These are phyloP conservation scores for Zenarchopterus dispar DNA, from an alignment of 2,797 vertebrate species.

Conservation along the genomic window DNA sequence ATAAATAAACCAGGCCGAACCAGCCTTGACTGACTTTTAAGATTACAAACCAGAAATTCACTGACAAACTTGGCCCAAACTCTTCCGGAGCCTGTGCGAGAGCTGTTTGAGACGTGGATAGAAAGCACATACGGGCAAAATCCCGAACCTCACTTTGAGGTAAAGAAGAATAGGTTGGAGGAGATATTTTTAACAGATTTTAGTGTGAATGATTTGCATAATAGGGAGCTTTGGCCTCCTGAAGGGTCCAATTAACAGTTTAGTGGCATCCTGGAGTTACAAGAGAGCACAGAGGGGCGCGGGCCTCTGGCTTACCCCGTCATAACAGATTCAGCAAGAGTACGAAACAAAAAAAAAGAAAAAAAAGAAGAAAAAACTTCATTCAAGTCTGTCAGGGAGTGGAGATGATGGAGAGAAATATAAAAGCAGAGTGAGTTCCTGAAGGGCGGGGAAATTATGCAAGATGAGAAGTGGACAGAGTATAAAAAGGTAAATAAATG, in stretches of 20 bases:
- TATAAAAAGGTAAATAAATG: neutral
- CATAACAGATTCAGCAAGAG: conserved; percentile 43
- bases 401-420: neutral
- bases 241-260: conserved; percentile 69
- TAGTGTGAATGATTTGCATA: conserved; percentile 30
- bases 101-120: neutral
- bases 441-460: neutral
- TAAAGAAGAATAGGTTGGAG: conserved; percentile 4
- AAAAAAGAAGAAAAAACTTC: conserved; percentile 2
- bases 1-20: conserved; percentile 22
- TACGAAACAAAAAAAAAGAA: conserved; percentile 38
- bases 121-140: conserved; percentile 12
- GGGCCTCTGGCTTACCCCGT: conserved; percentile 18
- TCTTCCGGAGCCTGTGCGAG: conserved; percentile 7
- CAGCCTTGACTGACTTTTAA: neutral
- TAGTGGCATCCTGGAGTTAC: conserved; percentile 63
- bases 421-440: neutral
- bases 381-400: conserved; percentile 9
- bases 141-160: conserved; percentile 13
- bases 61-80: conserved; percentile 22
- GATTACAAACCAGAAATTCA: conserved; percentile 19
- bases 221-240: conserved; percentile 43
- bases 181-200: conserved; percentile 21
- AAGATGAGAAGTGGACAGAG: conserved; percentile 11
- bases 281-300: conserved; percentile 31